A percentile compares a stretch with the other conserved stretches of the same genome.
Conservation (phyloP, 2,888 invertebrate genomes). For the Drosophila robusta region DNA sequence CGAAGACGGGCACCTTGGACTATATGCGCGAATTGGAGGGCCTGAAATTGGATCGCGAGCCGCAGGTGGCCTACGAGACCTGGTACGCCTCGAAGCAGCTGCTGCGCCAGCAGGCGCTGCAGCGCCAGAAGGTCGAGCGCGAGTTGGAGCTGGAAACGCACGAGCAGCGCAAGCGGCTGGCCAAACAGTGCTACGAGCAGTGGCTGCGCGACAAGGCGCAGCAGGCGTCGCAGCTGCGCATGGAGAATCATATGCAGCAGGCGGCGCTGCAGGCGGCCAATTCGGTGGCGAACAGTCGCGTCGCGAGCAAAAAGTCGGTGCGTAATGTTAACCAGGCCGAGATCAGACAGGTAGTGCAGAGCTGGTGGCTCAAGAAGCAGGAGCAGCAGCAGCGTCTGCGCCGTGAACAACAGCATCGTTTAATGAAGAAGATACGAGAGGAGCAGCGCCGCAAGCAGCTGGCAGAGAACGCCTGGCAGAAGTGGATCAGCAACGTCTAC, state of each 20-base stretch:
- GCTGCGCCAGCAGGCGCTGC: slow-evolving; percentile 14
- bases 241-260: slow-evolving; percentile 15
- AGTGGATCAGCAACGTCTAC: slow-evolving; percentile 79
- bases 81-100: slow-evolving; percentile 82
- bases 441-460: slow-evolving; percentile 63
- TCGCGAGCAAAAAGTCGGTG: not conserved
- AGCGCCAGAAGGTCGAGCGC: slow-evolving; percentile 39
- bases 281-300: not conserved
- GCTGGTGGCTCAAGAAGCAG: slow-evolving; percentile 59
- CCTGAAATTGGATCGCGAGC: slow-evolving; percentile 44
- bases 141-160: slow-evolving; percentile 49
- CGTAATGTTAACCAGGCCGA: slow-evolving; percentile 42
- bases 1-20: slow-evolving; percentile 53
- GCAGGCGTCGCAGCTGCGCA: slow-evolving; percentile 32
- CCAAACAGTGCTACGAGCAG: slow-evolving; percentile 73
- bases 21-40: slow-evolving; percentile 27
- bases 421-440: slow-evolving; percentile 32
- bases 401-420: slow-evolving; percentile 52
- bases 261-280: slow-evolving; percentile 3
- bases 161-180: slow-evolving; percentile 65
- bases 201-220: slow-evolving; percentile 76
- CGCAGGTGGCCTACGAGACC: slow-evolving; percentile 77
- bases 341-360: slow-evolving; percentile 50
- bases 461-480: slow-evolving; percentile 75
- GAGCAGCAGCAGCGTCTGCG: slow-evolving; percentile 72